phyloP scores from a whole-genome alignment of 53 echinoderm and acorn worm genomes.

The Echinarachnius parma region DNA sequence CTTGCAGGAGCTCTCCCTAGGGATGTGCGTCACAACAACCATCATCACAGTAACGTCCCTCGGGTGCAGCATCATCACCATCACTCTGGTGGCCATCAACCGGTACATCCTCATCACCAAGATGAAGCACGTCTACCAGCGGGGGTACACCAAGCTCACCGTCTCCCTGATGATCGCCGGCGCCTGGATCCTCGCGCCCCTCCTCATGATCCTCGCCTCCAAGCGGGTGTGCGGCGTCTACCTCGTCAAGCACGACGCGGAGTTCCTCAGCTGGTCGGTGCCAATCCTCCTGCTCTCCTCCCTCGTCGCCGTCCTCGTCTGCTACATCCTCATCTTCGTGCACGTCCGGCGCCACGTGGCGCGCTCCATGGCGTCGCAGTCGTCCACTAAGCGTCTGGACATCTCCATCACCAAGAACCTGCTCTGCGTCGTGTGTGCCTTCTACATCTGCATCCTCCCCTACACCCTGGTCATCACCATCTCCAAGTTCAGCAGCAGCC shows the following conservation, averaged over 20 bases:
- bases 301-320: constrained; percentile 28
- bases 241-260: constrained; percentile 11
- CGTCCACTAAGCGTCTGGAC: constrained; percentile 31
- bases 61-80: constrained; percentile 47
- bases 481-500: neutral
- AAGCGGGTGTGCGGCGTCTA: neutral
- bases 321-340: constrained; percentile 42
- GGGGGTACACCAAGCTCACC: constrained; percentile 9
- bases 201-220: constrained; percentile 19
- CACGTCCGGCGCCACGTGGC: constrained; percentile 42
- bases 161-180: constrained; percentile 31
- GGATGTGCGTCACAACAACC: constrained; percentile 29
- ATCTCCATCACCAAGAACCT: constrained; percentile 55
- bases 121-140: constrained; percentile 28
- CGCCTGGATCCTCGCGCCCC: constrained; percentile 29
- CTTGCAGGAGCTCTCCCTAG: constrained; percentile 11
- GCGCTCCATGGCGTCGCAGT: constrained; percentile 6
- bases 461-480: constrained; percentile 3
- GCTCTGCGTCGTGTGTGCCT: constrained; percentile 43
- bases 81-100: constrained; percentile 48
- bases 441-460: constrained; percentile 46
- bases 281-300: constrained; percentile 24
- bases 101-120: constrained; percentile 50
- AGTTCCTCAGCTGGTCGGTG: constrained; percentile 5
- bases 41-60: constrained; percentile 25